These are phyloP conservation scores for Theristicus caerulescens DNA, from an alignment of 2,113 vertebrate genomes.

Conservation along the genomic window DNA sequence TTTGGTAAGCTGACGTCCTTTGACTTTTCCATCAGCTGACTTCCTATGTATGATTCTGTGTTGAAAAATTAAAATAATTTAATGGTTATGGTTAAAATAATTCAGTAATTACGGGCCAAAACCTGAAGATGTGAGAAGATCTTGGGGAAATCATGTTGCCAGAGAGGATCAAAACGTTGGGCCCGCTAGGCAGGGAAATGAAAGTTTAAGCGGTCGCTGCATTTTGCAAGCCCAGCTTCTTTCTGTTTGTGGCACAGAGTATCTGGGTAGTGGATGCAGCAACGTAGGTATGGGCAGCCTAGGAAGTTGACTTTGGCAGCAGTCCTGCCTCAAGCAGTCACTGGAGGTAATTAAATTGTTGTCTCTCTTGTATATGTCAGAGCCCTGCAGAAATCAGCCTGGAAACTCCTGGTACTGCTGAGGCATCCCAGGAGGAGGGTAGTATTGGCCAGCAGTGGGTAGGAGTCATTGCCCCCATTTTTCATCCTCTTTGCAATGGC, in stretches of 20 bases:
- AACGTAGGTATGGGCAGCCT: neutral
- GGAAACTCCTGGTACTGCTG: neutral
- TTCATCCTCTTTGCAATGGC: neutral
- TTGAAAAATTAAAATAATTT: neutral
- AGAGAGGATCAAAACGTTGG: neutral
- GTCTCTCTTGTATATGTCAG: neutral
- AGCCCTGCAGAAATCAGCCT: neutral
- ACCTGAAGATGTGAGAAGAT: neutral
- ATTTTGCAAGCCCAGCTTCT: neutral
- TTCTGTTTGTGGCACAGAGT: rapidly evolving
- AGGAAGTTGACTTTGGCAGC: neutral
- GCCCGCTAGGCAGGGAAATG: neutral
- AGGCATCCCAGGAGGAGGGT: neutral
- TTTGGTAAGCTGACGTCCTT: neutral
- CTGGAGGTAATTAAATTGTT: neutral
- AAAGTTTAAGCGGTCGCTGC: neutral
- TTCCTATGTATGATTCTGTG: neutral
- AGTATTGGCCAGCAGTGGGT: neutral
- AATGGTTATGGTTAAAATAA: neutral
- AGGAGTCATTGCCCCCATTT: rapidly evolving
- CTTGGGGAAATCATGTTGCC: neutral
- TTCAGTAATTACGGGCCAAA: neutral
- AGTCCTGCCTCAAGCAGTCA: neutral
- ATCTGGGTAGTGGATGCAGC: neutral
- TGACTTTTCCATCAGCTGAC: neutral